phyloP scores from a whole-genome alignment of 23 tunicate species.

The Ciona savignyi region DNA sequence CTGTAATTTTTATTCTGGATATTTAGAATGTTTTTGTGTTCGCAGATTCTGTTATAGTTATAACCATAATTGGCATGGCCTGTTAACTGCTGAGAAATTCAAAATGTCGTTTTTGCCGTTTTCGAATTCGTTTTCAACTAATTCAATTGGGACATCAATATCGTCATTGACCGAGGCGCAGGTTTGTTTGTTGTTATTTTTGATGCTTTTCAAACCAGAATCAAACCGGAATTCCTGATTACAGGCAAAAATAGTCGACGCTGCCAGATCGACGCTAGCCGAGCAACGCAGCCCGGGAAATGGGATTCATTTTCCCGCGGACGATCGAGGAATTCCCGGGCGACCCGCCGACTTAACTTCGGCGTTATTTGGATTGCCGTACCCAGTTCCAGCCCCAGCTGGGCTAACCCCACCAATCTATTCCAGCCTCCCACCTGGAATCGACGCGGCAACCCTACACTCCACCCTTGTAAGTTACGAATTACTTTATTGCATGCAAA shows the following conservation, averaged over 20 bases:
- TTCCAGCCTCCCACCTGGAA: not conserved
- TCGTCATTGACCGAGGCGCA: not conserved
- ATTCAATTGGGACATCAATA: not conserved
- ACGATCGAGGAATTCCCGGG: conserved; percentile 5
- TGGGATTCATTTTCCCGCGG: conserved; percentile 6
- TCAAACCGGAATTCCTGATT: not conserved
- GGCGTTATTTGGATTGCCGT: not conserved
- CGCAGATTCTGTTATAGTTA: too few relatives aligned
- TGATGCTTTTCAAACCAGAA: not conserved
- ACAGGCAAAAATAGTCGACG: not conserved
- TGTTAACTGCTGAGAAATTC: not conserved
- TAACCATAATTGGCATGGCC: too few relatives aligned
- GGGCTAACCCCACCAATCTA: not conserved
- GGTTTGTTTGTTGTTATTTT: not conserved
- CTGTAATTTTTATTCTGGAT: too few relatives aligned
- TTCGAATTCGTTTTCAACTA: not conserved
- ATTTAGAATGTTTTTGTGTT: too few relatives aligned
- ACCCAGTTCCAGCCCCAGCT: not conserved
- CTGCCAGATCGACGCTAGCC: not conserved
- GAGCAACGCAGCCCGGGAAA: conserved; percentile 1
- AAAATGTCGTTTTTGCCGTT: not conserved
- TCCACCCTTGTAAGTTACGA: not conserved
- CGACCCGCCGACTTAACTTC: not conserved
- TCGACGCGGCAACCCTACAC: not conserved
- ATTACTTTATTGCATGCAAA: too few relatives aligned